phyloP scores from a whole-genome alignment of 2,888 invertebrate genomes.

The Epirrhoe tristata region DNA sequence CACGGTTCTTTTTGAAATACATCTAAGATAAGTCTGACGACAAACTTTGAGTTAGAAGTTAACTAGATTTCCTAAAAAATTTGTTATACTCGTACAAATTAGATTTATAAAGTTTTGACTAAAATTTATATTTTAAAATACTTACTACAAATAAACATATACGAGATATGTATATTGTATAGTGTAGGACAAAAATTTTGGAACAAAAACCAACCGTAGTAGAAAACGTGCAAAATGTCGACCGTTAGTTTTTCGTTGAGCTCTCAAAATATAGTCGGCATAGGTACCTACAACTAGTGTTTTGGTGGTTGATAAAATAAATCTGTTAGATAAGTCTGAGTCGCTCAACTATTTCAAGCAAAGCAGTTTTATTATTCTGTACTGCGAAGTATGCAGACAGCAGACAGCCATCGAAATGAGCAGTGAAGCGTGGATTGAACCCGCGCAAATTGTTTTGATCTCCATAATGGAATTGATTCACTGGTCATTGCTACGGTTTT shows the following conservation, averaged over 20 bases:
- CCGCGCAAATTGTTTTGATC: slow-evolving; percentile 14
- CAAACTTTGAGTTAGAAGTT: neutral
- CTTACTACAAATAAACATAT: too few species aligned
- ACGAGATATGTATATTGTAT: too few species aligned
- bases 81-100: neutral
- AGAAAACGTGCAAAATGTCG: too few species aligned
- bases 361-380: neutral
- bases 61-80: neutral
- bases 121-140: too few species aligned
- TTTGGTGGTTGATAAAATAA: neutral
- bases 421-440: slow-evolving; percentile 33
- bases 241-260: too few species aligned
- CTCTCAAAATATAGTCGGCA: too few species aligned
- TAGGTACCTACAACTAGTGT: too few species aligned
- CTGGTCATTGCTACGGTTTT: slow-evolving; percentile 12
- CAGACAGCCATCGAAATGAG: slow-evolving; percentile 11
- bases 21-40: neutral
- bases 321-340: too few species aligned
- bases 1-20: neutral
- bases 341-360: slow-evolving; percentile 6
- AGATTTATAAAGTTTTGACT: neutral
- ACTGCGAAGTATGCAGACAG: slow-evolving; percentile 16
- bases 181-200: too few species aligned
- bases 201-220: too few species aligned
- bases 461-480: slow-evolving; percentile 28